Evolutionary conservation across 2,113 vertebrate genomes (phyloP), one percentile per base, ranked within the genome.

Genomic region (Gopherus evgoodei): DNA sequence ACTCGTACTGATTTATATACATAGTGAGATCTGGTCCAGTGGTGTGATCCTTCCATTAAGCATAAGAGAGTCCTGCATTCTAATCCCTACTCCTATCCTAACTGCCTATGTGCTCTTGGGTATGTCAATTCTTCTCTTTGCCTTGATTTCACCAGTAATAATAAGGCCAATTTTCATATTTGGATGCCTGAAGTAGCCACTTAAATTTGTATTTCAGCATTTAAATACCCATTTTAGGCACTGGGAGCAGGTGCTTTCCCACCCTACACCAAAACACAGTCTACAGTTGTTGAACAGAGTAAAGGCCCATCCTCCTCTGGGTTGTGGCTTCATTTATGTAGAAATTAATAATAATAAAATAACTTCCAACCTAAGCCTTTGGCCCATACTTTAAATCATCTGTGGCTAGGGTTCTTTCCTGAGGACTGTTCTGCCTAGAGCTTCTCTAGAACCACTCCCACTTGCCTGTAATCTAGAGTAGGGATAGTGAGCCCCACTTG

Each of bases 391-490:
- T 90, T 54, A 87, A 17, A 90, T 94, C 82, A 95, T 91, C 56
- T 93, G 91, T 95, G 95, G 95, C 91, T 91, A 88, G 95, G 87
- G 90, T 0, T 65, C 81, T 93, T 84, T 83, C 89, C 21, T 2
- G 81, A 81, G 92, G 83, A 87, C 91, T 81, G 12, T 31, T 62
- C 57, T 31, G 57, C 27, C 57, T 62, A 13, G 57, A 31, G 57
- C 57, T 12, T 62, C 5, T 12, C 25, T 62, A 62, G 57, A 62
- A 10, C 57, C 27, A 29, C 11, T 59, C 27, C 57, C 2, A 29
- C n/a, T 84, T 95, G 92, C 72, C 62, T 93, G 82, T 91, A 84
- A 80, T 90, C 87, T 97, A 84, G 93, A 91, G 81, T 78, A 89
- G 91, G 89, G 78, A 6, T 69, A 84, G 62, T 54, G 56, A 87